Percentiles rank a stretch among this genome's conserved stretches.
These are phyloP conservation scores for Pterois miles DNA, from an alignment of 2,797 vertebrate species.

Conservation along the genomic window DNA sequence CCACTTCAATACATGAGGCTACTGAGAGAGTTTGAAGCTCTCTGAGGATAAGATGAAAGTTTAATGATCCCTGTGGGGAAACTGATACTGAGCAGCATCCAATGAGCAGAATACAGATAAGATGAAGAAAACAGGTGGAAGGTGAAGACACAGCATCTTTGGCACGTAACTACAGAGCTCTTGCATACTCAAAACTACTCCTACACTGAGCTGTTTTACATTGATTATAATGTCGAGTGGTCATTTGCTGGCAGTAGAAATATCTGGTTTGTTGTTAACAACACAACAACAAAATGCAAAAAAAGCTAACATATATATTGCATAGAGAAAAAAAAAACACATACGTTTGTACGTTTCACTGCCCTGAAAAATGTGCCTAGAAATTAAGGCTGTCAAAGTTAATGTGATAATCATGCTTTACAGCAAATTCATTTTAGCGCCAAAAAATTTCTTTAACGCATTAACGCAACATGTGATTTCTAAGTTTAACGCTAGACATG, in stretches of 20 bases:
- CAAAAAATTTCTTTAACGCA: too few species aligned
- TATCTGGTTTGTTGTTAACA: not conserved
- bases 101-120: slow-evolving; percentile 12
- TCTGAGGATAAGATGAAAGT: slow-evolving; percentile 13
- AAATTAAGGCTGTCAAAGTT: not conserved
- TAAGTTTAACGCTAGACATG: too few species aligned
- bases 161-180: not conserved
- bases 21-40: slow-evolving; percentile 32
- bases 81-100: not conserved
- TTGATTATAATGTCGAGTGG: not conserved
- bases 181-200: too few species aligned
- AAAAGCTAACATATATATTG: too few species aligned
- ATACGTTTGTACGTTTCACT: too few species aligned
- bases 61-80: slow-evolving; percentile 15
- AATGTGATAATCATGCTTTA: too few species aligned
- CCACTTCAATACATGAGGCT: slow-evolving; percentile 37
- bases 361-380: too few species aligned
- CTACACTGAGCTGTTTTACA: too few species aligned
- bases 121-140: not conserved
- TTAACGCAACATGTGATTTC: too few species aligned
- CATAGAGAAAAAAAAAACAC: too few species aligned
- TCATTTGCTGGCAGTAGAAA: not conserved
- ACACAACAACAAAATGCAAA: too few species aligned
- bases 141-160: not conserved
- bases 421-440: too few species aligned